Base-by-base conservation (phyloP, 2,797 vertebrate species). In the Toxotes lorentzi region DNA sequence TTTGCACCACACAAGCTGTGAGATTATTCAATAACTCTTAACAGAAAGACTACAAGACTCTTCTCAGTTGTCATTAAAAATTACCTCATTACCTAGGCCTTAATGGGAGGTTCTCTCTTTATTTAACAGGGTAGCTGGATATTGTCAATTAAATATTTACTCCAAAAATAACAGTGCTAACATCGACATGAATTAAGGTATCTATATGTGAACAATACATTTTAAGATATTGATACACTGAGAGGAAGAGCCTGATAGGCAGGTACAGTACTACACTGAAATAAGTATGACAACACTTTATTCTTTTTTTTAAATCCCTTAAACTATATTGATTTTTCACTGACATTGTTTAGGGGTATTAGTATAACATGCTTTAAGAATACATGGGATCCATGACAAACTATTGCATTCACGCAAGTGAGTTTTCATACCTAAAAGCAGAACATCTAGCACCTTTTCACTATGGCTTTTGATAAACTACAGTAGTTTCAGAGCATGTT, bases 1-100 rank as follows among this genome's bases (percentile, higher is more conserved):
- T 96, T 96, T 96, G 96, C 96, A 97, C 97, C 97, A 96, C 94
- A 96, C 94, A 96, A 97, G 95, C 95, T 95, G 95, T 95, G 96
- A 97, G 96, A 96, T 96, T 95, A 94, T 93, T 95, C 77, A 94
- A 90, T 93, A 94, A 95, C 87, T 93, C 90, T 91, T 94, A 94
- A 94, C 94, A 93, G 95, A 96, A 96, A 95, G 95, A 96, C 96
- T 96, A 95, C 95, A 96, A 96, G 95, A 95, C 95, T 95, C 93
- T 95, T 92, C 90, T 93, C 79, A 87, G 81, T 87, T 86, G 83
- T 92, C 69, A 13, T 84, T 88, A 76, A 87, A 85, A 86, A 75
- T 86, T 58, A 84, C 79, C 84, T 92, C 83, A 82, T 91, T 91
- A 83, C 51, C 90, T 93, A 90, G 75, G 73, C 73, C 83, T 91